Conservation (phyloP, 2,888 invertebrate species). For the Nymphalis urticae region DNA sequence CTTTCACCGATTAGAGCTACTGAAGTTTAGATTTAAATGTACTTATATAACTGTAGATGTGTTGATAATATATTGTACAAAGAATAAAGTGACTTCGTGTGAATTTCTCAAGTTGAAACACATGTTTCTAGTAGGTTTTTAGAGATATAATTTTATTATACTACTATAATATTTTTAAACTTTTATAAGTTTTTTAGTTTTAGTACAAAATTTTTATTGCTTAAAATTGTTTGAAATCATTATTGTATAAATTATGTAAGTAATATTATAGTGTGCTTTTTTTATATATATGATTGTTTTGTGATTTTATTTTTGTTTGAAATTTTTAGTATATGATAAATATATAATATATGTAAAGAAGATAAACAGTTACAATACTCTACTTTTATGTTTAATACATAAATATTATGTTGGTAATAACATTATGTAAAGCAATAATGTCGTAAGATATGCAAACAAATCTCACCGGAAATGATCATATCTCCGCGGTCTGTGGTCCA, state of each 20-base stretch:
- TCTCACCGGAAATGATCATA: slow-evolving; percentile 95
- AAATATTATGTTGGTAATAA: background rate
- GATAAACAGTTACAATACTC: background rate
- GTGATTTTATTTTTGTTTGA: too few relatives aligned
- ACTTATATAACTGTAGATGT: slow-evolving; percentile 10
- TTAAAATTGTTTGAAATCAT: too few relatives aligned
- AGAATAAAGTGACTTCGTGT: background rate
- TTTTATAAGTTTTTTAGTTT: too few relatives aligned
- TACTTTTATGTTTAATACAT: background rate
- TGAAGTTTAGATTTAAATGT: slow-evolving; percentile 33
- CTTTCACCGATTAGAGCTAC: slow-evolving; percentile 31
- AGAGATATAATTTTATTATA: background rate
- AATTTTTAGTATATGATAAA: too few relatives aligned
- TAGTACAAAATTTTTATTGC: too few relatives aligned
- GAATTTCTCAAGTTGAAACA: background rate
- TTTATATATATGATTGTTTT: too few relatives aligned
- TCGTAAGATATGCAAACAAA: slow-evolving; percentile 36
- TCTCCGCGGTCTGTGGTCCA: slow-evolving; percentile 96
- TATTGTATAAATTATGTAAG: too few relatives aligned
- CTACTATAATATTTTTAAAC: background rate
- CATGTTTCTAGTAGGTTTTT: background rate
- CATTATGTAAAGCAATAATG: background rate
- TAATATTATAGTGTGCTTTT: too few relatives aligned
- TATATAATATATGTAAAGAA: background rate
- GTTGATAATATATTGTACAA: slow-evolving; percentile 8